Evolutionary conservation across 1,140 invertebrate species (phyloP), one percentile per base, ranked within the genome.

Genomic region (Temnothorax longispinosus): DNA sequence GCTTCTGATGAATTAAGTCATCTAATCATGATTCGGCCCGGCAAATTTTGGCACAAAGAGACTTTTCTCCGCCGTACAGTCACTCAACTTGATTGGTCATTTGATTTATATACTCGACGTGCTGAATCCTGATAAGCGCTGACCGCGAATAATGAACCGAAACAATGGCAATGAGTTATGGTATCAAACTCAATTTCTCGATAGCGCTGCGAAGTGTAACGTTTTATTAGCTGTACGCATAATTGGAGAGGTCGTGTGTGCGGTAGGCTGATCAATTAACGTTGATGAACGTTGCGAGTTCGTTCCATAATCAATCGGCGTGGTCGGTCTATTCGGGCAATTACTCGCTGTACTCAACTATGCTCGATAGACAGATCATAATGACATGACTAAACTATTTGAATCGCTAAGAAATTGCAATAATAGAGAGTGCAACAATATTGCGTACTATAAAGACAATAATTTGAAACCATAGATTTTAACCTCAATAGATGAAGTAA

Each of bases 161-260:
- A 69, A 81, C 50, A 44, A 72, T 41, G 21, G 21, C n/a, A 18
- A 11, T 52, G 41, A n/a, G 21, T 71, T 71, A 60, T 56, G 27
- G 27, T 44, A 74, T 64, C 38, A 18, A 50, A 71, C 50, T 18
- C 71, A 52, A 86, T 87, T 78, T 78, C 44, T 44, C 8, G 47
- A 77, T 10, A 69, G 3, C 21, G 15, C 18, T 21, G 56, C 32
- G 21, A 86, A 54, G n/a, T 62, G 41, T 27, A 76, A 15, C 44
- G 52, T 71, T 84, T 75, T 75, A 69, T 88, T 87, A 78, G 54
- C 47, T 35, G 47, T 47, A 13, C 27, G 72, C 87, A 54, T 87
- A 88, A 69, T 71, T 72, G 56, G 32, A 27, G 58, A 80, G 64
- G 10, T 71, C 13, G 7, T 10, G 52, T 10, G 52, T 47, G 38